Evolutionary conservation across 2,888 invertebrate species (phyloP).

Genomic region (Rhagium mordax): DNA sequence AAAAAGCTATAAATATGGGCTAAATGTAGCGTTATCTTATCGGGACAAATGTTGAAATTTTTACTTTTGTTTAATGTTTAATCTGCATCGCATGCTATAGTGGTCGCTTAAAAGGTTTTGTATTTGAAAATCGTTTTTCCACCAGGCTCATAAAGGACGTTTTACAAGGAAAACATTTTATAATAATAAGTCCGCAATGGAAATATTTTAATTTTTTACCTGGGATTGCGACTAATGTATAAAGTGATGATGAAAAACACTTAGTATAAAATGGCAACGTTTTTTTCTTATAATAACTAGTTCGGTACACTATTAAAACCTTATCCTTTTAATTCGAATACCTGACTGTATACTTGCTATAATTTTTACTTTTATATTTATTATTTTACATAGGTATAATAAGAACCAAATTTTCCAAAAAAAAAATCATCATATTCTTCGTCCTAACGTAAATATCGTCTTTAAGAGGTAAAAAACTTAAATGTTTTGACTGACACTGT

Average conservation of each 20-base stretch:
- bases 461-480: too few relatives aligned
- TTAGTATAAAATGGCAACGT: not conserved
- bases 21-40: constrained; percentile 53
- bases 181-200: not conserved
- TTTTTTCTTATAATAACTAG: not conserved
- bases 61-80: constrained; percentile 36
- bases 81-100: constrained; percentile 30
- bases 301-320: not conserved
- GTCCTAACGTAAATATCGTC: too few relatives aligned
- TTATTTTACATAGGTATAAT: too few relatives aligned
- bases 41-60: constrained; percentile 48
- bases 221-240: not conserved
- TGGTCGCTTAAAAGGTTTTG: constrained; percentile 12
- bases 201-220: constrained; percentile 13
- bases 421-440: too few relatives aligned
- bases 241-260: not conserved
- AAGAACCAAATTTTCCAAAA: too few relatives aligned
- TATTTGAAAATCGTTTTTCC: constrained; percentile 6
- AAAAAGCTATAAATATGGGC: constrained; percentile 55
- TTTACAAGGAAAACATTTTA: constrained; percentile 28
- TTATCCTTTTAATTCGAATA: too few relatives aligned
- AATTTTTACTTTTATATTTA: too few relatives aligned
- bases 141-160: not conserved
- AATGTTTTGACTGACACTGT: not conserved
- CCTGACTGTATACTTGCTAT: too few relatives aligned